Conservation (phyloP, 2,113 vertebrate species). For the Turnix velox region DNA sequence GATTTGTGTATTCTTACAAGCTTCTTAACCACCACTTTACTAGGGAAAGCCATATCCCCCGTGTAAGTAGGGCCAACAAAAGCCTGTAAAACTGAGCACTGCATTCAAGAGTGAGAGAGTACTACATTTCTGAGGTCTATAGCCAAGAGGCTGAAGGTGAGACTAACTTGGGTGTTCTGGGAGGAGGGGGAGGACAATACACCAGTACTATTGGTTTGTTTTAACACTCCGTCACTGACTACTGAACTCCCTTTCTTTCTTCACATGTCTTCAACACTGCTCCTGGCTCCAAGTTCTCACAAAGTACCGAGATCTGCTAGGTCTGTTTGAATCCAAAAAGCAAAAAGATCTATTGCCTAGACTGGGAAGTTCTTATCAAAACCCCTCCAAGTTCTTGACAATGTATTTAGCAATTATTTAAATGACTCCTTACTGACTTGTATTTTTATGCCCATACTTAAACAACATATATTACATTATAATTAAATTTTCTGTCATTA, state of each 20-base stretch:
- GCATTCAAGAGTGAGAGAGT: neutral
- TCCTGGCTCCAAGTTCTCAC: accelerated
- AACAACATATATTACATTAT: neutral
- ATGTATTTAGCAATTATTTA: neutral
- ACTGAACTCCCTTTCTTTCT: neutral
- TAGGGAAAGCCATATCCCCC: neutral
- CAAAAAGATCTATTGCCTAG: neutral
- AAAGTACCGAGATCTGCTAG: neutral
- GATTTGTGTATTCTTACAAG: accelerated
- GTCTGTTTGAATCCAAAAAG: neutral
- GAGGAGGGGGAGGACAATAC: neutral
- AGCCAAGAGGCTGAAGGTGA: neutral
- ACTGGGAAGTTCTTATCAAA: neutral
- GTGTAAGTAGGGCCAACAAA: neutral
- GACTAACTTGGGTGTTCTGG: neutral
- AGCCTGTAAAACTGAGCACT: neutral
- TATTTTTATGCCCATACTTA: neutral
- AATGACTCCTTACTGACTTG: neutral
- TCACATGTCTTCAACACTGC: accelerated
- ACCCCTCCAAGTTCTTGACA: neutral
- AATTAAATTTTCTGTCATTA: neutral
- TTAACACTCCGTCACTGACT: neutral
- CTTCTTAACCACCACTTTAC: neutral
- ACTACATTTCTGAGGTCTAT: neutral
- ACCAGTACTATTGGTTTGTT: neutral